Conservation (phyloP, 2,797 vertebrate species). For the Carduelis carduelis region DNA sequence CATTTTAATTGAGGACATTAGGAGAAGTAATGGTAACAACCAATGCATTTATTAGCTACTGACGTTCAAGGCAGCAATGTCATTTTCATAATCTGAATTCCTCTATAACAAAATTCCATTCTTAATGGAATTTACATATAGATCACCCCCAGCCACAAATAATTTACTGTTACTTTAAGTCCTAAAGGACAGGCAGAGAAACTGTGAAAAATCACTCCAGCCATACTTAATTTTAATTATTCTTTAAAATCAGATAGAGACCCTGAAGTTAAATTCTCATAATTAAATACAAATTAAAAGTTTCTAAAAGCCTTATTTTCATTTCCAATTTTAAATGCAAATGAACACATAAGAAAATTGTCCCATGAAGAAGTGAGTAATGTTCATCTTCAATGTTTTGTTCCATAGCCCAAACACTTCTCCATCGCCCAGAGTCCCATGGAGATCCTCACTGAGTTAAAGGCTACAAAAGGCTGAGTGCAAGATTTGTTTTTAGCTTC, state of each 20-base stretch:
- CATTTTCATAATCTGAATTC: constrained; percentile 87
- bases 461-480: background rate
- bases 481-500: background rate
- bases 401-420: background rate
- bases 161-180: constrained; percentile 88
- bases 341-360: constrained; percentile 60
- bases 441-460: background rate
- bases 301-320: constrained; percentile 82
- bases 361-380: constrained; percentile 16
- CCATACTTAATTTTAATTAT: constrained; percentile 96
- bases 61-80: constrained; percentile 71
- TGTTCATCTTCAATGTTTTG: background rate
- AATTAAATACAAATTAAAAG: constrained; percentile 88
- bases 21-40: constrained; percentile 86
- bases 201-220: constrained; percentile 83
- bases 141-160: constrained; percentile 83
- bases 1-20: constrained; percentile 88
- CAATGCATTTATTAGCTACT: constrained; percentile 80
- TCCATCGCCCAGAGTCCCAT: background rate
- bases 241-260: constrained; percentile 88
- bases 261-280: constrained; percentile 85
- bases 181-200: constrained; percentile 83
- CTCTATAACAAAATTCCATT: constrained; percentile 82
- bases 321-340: constrained; percentile 79
- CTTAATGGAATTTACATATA: constrained; percentile 90